Evolutionary conservation across 1,140 invertebrate species (phyloP), one percentile per base, ranked within the genome.

Genomic region (Tyrophagus putrescentiae): DNA sequence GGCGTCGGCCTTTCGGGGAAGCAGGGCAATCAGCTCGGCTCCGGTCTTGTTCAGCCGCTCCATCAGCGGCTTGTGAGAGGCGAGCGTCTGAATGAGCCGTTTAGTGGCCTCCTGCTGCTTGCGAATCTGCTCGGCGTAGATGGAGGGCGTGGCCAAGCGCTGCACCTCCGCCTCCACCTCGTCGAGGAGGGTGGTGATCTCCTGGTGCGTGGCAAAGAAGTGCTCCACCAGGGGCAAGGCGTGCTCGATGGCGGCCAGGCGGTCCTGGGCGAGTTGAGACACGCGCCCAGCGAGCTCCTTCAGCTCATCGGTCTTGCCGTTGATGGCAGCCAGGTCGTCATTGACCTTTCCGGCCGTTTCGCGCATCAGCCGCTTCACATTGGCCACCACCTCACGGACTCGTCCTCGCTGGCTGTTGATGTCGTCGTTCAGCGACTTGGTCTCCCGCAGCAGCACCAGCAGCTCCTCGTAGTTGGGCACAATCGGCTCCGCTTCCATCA

Each of bases 1-100:
- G 0, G 83, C 82, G 68, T 98, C 92, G 39, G 92, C 86, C 5
- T 87, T 84, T 5, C 87, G 84, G 44, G 84, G 83, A 61, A 85
- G 87, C 0, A 98, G 74, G 44, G 82, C 79, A 7, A 86, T 79
- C 0, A 98, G 72, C 29, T 90, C 90, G 67, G 85, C 84, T 1
- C 91, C 77, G 4, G 93, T 97, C 71, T 96, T 95, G 69, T 94
- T 94, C 9, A 98, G 76, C 71, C 94, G 93, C 67, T 98, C 92
- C 2, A 98, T 78, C 11, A 96, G 73, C 2, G 93, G 91, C 70
- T 91, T 92, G 70, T 96, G 89, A 67, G 95, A 88, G 64, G 82
- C 82, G 50, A 96, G 86, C 31, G 86, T 88, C 68, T 94, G 88
- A 45, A 95, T 74, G 28, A 95, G 78, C 66, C 83, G 80, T 75